phyloP scores from a whole-genome alignment of 2,888 invertebrate species.

The Octonoba sinensis region DNA sequence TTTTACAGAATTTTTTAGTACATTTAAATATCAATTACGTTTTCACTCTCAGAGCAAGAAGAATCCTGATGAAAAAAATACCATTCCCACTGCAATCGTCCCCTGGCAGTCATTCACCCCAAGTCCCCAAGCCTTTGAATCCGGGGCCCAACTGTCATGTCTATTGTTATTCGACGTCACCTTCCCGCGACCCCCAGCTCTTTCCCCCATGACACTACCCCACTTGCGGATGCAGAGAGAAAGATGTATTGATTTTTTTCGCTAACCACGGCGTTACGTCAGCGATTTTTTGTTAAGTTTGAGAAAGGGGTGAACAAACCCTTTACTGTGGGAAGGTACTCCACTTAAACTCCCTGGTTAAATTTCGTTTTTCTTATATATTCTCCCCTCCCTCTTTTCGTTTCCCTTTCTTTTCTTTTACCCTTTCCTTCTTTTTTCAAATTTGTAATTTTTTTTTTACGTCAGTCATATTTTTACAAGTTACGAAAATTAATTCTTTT shows the following conservation, averaged over 20 bases:
- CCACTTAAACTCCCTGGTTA: neutral
- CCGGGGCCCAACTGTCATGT: conserved; percentile 31
- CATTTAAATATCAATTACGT: too few species aligned
- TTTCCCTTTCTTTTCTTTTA: too few species aligned
- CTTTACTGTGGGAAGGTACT: conserved; percentile 31
- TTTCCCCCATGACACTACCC: neutral
- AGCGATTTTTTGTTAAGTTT: conserved; percentile 22
- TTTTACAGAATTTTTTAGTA: too few species aligned
- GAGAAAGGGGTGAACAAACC: conserved; percentile 49
- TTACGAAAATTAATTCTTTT: too few species aligned
- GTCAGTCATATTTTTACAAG: too few species aligned
- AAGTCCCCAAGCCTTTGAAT: conserved; percentile 52
- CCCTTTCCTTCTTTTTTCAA: too few species aligned
- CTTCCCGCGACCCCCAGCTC: neutral
- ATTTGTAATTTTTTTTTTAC: too few species aligned
- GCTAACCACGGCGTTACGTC: conserved; percentile 36
- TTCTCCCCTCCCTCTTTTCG: neutral
- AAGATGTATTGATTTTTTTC: conserved; percentile 35
- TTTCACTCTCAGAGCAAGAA: neutral
- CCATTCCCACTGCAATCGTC: conserved; percentile 26
- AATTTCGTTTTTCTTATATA: too few species aligned
- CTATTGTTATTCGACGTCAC: conserved; percentile 20
- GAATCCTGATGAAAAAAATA: neutral
- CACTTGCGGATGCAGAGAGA: neutral
- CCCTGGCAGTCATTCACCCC: conserved; percentile 50